These are phyloP conservation scores for Natator depressus DNA, from an alignment of 2,113 vertebrate genomes.

Conservation along the genomic window DNA sequence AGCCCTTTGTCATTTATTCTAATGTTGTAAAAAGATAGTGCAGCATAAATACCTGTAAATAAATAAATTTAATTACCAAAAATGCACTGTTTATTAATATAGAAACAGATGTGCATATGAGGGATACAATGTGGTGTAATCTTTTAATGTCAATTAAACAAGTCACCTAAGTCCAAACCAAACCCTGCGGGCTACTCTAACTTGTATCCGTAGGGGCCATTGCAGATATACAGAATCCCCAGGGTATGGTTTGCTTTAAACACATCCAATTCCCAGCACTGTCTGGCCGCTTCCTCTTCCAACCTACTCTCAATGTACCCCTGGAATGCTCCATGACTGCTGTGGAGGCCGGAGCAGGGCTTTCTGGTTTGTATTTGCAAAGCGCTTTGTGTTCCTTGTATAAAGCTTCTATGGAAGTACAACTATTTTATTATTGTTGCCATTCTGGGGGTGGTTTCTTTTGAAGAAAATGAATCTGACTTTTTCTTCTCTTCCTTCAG, in stretches of 20 bases:
- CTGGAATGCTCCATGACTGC: not conserved
- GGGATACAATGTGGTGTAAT: not conserved
- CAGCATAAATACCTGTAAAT: not conserved
- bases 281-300: not conserved
- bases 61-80: not conserved
- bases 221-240: not conserved
- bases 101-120: not conserved
- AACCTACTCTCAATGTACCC: not conserved
- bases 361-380: not conserved
- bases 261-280: not conserved
- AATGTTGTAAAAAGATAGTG: not conserved
- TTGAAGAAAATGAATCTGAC: not conserved
- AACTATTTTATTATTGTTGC: not conserved
- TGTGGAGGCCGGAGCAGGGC: not conserved
- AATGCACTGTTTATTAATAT: not conserved
- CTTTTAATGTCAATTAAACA: not conserved
- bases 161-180: not conserved
- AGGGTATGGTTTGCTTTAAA: not conserved
- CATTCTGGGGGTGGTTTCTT: not conserved
- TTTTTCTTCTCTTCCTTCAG: not conserved
- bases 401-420: not conserved
- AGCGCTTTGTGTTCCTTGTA: not conserved
- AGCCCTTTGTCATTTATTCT: not conserved
- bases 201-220: not conserved
- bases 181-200: not conserved